These are phyloP conservation scores for Melanchra persicariae DNA, from an alignment of 2,888 invertebrate species.

Conservation along the genomic window DNA sequence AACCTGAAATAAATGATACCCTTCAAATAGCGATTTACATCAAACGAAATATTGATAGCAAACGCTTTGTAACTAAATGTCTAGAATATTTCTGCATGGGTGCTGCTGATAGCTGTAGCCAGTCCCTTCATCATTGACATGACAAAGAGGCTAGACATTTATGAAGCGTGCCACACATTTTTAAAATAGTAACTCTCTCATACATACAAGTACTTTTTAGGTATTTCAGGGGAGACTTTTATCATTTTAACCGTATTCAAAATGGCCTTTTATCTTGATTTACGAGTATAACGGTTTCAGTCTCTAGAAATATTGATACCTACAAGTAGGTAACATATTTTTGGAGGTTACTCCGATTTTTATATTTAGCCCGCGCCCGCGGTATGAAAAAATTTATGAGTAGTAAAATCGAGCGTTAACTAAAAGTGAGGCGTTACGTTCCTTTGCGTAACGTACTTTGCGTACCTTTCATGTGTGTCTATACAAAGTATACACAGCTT, in stretches of 20 bases:
- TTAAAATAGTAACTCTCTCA: neutral
- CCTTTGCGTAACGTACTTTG: no score
- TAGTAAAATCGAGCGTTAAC: no score
- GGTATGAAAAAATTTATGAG: no score
- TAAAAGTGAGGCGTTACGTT: no score
- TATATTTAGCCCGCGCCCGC: no score
- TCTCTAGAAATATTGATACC: neutral
- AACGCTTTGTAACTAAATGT: neutral
- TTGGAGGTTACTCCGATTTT: no score
- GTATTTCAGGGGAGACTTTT: neutral
- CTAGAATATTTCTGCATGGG: neutral
- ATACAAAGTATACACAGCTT: no score
- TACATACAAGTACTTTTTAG: neutral
- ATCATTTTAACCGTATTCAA: neutral
- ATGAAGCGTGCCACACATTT: slow-evolving; percentile 10
- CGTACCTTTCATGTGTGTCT: no score
- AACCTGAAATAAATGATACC: neutral
- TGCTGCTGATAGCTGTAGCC: neutral
- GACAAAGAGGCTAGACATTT: slow-evolving; percentile 1
- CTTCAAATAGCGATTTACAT: neutral
- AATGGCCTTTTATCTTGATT: neutral
- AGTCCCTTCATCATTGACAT: slow-evolving; percentile 8
- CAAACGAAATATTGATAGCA: neutral
- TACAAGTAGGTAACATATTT: no score
- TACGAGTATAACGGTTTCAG: neutral